Base-by-base conservation (phyloP, 2,888 invertebrate genomes). In the Mallateleia sp. region DNA sequence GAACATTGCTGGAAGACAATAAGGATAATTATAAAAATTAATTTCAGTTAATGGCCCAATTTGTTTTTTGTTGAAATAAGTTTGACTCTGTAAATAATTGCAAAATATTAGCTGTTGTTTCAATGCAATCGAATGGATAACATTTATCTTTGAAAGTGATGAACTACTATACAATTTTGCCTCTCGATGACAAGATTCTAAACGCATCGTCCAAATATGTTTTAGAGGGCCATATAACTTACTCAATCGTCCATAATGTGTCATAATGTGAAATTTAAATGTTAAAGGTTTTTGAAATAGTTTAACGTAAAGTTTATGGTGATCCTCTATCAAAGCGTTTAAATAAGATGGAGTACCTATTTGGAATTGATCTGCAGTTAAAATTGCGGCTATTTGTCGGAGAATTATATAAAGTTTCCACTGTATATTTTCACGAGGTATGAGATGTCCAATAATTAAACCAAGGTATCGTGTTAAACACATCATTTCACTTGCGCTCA, bases 401-500 rank as follows among this genome's bases (percentile, higher is more conserved):
- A 71, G 56, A 45, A 14, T 9, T 11, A 71, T 18, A 58, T 71
- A 71, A 8, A 71, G 4, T 45, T 58, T 1, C 71, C 71, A 71
- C 18, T 25, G 15, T 22, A 25, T 20, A 38, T 71, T 58, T 6
- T 22, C 28, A 18, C 56, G 42, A 45, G 58, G 42, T 15, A 71
- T 18, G 14, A 56, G 45, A 45, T 71, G 42, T 5, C 71, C 71
- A 14, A 58, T 45, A 9, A 71, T 58, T 45, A 58, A 45, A n/a
- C 54, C 69, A 15, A 71, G 42, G n/a, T 56, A 71, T 56, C 54
- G 34, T 6, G 3, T 38, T 8, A 71, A 56, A 18, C 54, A 54
- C 1, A 38, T 20, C 54, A 25, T 56, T 56, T 71, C 56, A 4
- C 54, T 54, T 7, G 54, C 56, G 42, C 38, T 11, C 28, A 71